Base-by-base conservation (phyloP, 2,888 invertebrate genomes). In the Pandemis corylana region DNA sequence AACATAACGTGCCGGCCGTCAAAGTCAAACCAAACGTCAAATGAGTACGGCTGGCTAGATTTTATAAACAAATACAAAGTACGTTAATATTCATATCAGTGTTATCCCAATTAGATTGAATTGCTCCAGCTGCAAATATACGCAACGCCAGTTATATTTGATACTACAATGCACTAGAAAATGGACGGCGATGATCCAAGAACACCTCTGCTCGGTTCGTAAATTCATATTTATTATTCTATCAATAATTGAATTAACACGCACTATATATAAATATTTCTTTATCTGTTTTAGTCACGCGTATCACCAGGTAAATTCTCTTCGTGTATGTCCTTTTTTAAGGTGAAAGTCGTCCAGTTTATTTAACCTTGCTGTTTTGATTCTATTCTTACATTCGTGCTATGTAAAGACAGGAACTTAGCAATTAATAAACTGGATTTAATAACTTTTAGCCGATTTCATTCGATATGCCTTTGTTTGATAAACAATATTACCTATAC, bases 121-220 rank as follows among this genome's bases (percentile, higher is more conserved):
- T 15, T 66, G 59, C 41, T 53, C 42, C 20, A 53, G 42, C 20
- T 28, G 66, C 66, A 53, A 74, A 70, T 56, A 65, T 67, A 71
- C 56, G 63, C 28, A 15, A 67, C 28, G 13, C 4, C 62, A 51
- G 20, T n/a, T 42, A 15, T 53, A 42, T 15, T 44, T 2, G 9
- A 9, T 53, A 62, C 42, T 56, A 66, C 41, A 46, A 62, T 75
- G 46, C 44, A 44, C 36, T 66, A 62, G 62, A n/a, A 70, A 28
- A 75, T 75, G 75, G 67, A 75, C 5, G 70, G n/a, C 28, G 61
- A 75, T 41, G 75, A 75, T 20, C 75, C 75, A 10, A 75, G 70
- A 56, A 71, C 63, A n/a, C 75, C 75, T 46, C 46, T 75, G 15
- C 75, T 75, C 5, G 75, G 75, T 75, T 51, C 12, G 75, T 75